Evolutionary conservation across 2,113 vertebrate species (phyloP).

Genomic region (Aphelocoma coerulescens): DNA sequence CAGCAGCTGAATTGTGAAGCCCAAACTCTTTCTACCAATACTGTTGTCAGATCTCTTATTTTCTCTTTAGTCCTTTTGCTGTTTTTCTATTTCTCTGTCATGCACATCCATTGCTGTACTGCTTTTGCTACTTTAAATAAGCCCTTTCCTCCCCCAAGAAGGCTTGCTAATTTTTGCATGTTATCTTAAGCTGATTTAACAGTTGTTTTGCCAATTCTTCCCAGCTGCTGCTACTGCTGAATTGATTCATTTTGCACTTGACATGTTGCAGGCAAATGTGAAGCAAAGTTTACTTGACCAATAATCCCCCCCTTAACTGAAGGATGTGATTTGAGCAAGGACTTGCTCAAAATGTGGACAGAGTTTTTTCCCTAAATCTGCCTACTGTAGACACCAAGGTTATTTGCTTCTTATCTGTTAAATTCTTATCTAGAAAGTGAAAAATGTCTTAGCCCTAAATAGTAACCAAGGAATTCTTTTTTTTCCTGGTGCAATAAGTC

Average conservation of each 20-base stretch:
- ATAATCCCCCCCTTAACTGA: not conserved
- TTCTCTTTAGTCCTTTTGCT: not conserved
- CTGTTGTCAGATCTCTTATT: not conserved
- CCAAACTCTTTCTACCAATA: not conserved
- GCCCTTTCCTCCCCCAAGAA: not conserved
- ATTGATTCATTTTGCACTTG: conserved; percentile 16
- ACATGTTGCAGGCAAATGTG: not conserved
- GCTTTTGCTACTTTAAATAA: conserved; percentile 5
- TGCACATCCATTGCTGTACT: not conserved
- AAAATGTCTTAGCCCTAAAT: not conserved
- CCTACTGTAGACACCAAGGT: not conserved
- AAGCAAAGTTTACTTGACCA: conserved; percentile 34
- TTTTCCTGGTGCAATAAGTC: not conserved
- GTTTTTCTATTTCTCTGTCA: not conserved
- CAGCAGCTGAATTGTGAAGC: not conserved
- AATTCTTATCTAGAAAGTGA: conserved; percentile 7
- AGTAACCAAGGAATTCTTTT: not conserved
- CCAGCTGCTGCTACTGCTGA: conserved; percentile 12
- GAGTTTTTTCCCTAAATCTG: not conserved
- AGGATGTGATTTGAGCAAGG: not conserved
- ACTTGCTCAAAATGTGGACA: not conserved
- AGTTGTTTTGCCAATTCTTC: not conserved
- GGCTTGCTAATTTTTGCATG: conserved; percentile 16
- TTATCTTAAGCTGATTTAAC: conserved; percentile 16
- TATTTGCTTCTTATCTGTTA: not conserved